phyloP scores from a whole-genome alignment of 1,140 invertebrate genomes.

The Cydia amplana region DNA sequence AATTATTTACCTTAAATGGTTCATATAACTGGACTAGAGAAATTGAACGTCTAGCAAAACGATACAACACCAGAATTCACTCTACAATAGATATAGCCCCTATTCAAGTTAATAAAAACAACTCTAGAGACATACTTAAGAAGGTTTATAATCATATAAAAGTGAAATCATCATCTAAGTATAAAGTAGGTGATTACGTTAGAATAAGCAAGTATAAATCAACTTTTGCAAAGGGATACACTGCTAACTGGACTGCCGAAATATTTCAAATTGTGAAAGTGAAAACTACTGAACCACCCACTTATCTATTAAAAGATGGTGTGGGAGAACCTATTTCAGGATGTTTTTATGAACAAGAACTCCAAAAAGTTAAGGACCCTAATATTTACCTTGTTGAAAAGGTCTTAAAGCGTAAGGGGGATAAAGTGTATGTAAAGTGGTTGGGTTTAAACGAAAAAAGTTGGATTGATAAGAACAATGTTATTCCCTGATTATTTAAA shows the following conservation, averaged over 20 bases:
- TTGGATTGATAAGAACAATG: background rate
- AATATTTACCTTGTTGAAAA: background rate
- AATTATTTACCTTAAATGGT: constrained; percentile 67
- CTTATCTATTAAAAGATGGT: background rate
- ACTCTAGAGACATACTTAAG: background rate
- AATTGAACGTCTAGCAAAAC: background rate
- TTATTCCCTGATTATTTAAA: no score
- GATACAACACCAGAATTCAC: background rate
- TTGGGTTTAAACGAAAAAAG: background rate
- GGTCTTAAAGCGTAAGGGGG: background rate
- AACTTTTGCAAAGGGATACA: background rate
- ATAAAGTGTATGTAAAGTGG: background rate
- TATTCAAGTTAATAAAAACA: background rate
- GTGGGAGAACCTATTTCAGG: background rate
- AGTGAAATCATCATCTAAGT: background rate
- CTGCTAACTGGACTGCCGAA: background rate
- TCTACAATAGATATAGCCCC: background rate
- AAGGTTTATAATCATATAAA: background rate
- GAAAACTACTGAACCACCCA: background rate
- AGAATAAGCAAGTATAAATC: background rate
- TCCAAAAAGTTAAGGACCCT: background rate
- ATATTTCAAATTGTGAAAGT: background rate
- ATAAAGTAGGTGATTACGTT: background rate
- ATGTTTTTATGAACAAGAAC: background rate
- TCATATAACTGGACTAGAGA: constrained; percentile 59